phyloP scores from a whole-genome alignment of 2,797 vertebrate genomes.

The Darevskia nairensis region DNA sequence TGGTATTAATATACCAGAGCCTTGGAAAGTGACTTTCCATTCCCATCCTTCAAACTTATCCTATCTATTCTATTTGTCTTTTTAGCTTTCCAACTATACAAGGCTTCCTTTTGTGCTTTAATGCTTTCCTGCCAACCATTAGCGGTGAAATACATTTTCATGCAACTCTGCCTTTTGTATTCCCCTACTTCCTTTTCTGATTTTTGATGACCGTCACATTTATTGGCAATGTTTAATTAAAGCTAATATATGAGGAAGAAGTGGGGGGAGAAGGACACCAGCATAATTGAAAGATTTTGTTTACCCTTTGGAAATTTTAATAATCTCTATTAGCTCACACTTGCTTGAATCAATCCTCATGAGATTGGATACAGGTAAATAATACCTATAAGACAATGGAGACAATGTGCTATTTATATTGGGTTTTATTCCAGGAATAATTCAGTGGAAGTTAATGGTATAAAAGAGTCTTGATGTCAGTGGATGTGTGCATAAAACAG shows the following conservation, averaged over 20 bases:
- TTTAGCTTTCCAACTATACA: conserved; percentile 30
- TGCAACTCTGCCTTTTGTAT: conserved; percentile 69
- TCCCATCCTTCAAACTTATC: conserved; percentile 68
- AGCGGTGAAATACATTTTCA: conserved; percentile 76
- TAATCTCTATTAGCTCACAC: conserved; percentile 63
- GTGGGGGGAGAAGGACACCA: not conserved
- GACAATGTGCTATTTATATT: conserved; percentile 61
- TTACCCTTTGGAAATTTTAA: conserved; percentile 53
- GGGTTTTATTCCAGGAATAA: conserved; percentile 63
- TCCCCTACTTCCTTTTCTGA: conserved; percentile 58
- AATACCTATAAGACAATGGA: conserved; percentile 59
- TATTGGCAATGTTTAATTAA: conserved; percentile 72
- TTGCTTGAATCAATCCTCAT: conserved; percentile 61
- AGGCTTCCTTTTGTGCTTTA: conserved; percentile 73
- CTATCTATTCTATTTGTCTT: conserved; percentile 61
- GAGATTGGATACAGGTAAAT: conserved; percentile 60
- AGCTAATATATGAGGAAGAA: conserved; percentile 50
- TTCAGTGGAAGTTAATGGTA: conserved; percentile 63
- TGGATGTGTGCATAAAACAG: not conserved
- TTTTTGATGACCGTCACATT: conserved; percentile 64
- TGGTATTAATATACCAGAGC: conserved; percentile 21
- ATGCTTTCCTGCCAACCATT: conserved; percentile 73
- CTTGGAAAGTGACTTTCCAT: conserved; percentile 71
- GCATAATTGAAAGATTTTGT: conserved; percentile 55
- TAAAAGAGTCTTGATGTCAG: not conserved